Evolutionary conservation across 1,140 invertebrate genomes (phyloP).

Genomic region (Linepithema humile): DNA sequence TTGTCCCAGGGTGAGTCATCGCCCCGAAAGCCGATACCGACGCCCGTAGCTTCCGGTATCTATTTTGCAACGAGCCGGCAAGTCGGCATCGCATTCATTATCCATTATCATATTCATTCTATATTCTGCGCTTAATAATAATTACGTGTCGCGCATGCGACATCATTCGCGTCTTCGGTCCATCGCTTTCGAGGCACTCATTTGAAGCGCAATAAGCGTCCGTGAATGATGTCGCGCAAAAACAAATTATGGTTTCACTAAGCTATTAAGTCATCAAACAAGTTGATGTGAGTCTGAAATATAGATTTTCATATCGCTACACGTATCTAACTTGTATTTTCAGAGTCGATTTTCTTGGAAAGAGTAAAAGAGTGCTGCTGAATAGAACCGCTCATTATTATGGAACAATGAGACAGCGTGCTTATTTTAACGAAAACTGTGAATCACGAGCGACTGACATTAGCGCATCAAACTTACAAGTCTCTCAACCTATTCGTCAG

Average conservation of each 20-base stretch:
- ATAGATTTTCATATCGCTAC: too few species aligned
- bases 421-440: constrained; percentile 22
- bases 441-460: constrained; percentile 46
- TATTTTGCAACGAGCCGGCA: constrained; percentile 51
- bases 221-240: background rate
- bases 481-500: constrained; percentile 28
- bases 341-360: background rate
- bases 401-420: constrained; percentile 25
- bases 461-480: constrained; percentile 9
- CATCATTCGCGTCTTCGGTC: background rate
- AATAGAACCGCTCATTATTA: background rate
- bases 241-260: background rate
- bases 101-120: constrained; percentile 45
- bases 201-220: background rate
- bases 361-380: background rate
- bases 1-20: constrained; percentile 55
- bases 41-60: constrained; percentile 59
- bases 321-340: background rate
- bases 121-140: too few species aligned
- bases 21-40: constrained; percentile 49
- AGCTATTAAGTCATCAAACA: too few species aligned
- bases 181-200: background rate
- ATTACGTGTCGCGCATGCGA: background rate
- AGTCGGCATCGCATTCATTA: background rate
- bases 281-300: constrained; percentile 3